Percentiles rank a stretch among this genome's conserved stretches.
phyloP scores from a whole-genome alignment of 2,113 vertebrate species.

The Ctenodactylus gundi region DNA sequence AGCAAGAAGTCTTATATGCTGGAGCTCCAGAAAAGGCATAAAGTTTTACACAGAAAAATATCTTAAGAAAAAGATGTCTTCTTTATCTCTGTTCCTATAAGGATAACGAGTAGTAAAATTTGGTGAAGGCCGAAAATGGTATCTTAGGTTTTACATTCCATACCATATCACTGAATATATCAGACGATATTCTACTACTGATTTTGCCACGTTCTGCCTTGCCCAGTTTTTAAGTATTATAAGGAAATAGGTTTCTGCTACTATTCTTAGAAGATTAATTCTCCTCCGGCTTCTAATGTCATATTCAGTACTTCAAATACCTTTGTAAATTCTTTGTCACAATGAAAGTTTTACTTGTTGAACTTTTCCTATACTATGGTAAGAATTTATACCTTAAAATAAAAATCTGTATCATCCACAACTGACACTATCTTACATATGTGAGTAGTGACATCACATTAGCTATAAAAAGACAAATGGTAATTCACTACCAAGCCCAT shows the following conservation, averaged over 20 bases:
- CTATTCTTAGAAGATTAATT: constrained; percentile 40
- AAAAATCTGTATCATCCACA: constrained; percentile 5
- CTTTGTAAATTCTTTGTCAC: constrained; percentile 45
- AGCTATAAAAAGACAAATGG: constrained; percentile 5
- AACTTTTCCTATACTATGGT: not conserved
- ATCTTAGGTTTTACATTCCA: not conserved
- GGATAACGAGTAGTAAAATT: constrained; percentile 39
- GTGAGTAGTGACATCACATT: not conserved
- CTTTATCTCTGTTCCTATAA: not conserved
- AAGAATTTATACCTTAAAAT: constrained; percentile 10
- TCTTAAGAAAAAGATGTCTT: not conserved
- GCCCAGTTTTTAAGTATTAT: constrained; percentile 39
- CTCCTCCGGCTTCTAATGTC: not conserved
- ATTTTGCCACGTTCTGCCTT: constrained; percentile 7
- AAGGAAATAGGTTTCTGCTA: constrained; percentile 49
- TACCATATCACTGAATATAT: not conserved
- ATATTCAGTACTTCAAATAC: not conserved
- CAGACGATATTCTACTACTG: not conserved
- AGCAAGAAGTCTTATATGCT: not conserved
- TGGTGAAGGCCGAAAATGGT: constrained; percentile 39
- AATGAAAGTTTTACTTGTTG: constrained; percentile 3
- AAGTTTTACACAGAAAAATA: not conserved
- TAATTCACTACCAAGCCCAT: not conserved
- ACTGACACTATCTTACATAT: not conserved
- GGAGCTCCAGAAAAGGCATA: not conserved